phyloP scores from a whole-genome alignment of 2,888 invertebrate genomes.

The Catocala nupta region DNA sequence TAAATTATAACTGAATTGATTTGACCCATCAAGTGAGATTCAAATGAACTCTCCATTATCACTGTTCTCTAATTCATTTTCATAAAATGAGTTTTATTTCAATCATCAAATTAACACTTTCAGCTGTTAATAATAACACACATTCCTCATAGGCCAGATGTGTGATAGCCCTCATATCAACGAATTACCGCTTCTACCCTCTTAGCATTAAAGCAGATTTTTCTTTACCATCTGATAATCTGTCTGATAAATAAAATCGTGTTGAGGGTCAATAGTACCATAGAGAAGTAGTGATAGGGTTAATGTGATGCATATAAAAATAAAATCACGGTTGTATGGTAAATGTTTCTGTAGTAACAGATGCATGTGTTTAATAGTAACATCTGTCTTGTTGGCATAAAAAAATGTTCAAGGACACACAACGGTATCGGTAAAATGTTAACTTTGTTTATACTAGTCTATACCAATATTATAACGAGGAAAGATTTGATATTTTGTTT shows the following conservation, averaged over 20 bases:
- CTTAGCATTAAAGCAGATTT: not conserved
- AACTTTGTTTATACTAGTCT: too few relatives aligned
- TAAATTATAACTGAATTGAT: too few relatives aligned
- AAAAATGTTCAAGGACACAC: too few relatives aligned
- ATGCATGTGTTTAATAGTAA: conserved; percentile 25
- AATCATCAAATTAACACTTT: conserved; percentile 19
- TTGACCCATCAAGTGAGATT: too few relatives aligned
- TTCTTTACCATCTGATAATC: conserved; percentile 6
- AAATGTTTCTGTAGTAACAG: conserved; percentile 30
- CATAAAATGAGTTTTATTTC: conserved; percentile 13
- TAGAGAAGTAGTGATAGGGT: conserved; percentile 39
- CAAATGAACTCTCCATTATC: too few relatives aligned
- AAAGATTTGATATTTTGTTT: too few relatives aligned
- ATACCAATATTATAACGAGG: too few relatives aligned
- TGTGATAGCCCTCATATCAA: conserved; percentile 7
- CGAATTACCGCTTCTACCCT: conserved; percentile 6
- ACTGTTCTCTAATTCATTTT: too few relatives aligned
- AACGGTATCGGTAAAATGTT: too few relatives aligned
- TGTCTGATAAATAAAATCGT: conserved; percentile 22
- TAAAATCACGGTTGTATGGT: conserved; percentile 24
- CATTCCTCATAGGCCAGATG: conserved; percentile 32
- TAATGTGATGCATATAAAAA: conserved; percentile 40
- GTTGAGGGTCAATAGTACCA: conserved; percentile 37
- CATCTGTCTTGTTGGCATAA: conserved; percentile 23
- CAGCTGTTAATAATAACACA: conserved; percentile 34